Percentiles rank a stretch among this genome's conserved stretches.
These are phyloP conservation scores for Danio kyathit DNA, from an alignment of 2,797 vertebrate genomes.

Conservation along the genomic window DNA sequence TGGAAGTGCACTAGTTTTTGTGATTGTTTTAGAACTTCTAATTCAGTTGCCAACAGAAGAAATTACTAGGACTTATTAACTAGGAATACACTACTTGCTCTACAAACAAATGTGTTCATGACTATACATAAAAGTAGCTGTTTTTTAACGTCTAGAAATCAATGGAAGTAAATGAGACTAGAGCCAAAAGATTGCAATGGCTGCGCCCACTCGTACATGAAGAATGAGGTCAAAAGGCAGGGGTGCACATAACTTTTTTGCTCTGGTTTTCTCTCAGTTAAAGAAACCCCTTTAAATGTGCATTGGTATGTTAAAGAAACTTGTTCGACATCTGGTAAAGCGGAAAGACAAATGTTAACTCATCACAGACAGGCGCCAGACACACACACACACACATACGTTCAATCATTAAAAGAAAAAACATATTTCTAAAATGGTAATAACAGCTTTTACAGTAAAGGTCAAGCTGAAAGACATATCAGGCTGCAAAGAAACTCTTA, in stretches of 20 bases:
- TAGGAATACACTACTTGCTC: too few species aligned
- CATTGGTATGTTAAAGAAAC: neutral
- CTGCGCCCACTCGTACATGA: too few species aligned
- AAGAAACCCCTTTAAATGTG: neutral
- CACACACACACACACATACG: neutral
- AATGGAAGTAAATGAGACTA: too few species aligned
- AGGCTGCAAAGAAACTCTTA: neutral
- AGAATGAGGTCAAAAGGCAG: neutral
- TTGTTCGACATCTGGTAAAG: neutral
- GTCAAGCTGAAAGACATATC: conserved; percentile 10
- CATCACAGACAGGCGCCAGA: neutral
- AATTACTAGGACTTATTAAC: too few species aligned
- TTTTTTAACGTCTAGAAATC: too few species aligned
- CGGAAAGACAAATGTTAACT: conserved; percentile 8
- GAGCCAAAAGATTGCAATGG: too few species aligned
- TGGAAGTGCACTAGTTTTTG: too few species aligned
- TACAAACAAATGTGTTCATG: too few species aligned
- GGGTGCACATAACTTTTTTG: neutral
- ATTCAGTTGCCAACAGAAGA: too few species aligned
- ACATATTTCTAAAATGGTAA: conserved; percentile 15
- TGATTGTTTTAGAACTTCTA: too few species aligned
- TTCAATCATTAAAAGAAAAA: neutral
- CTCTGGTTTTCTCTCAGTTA: neutral
- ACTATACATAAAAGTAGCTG: too few species aligned
- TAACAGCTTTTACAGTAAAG: conserved; percentile 20